Evolutionary conservation across 1,140 invertebrate genomes (phyloP), one percentile per base, ranked within the genome.

Genomic region (Dufourea novaeangliae): DNA sequence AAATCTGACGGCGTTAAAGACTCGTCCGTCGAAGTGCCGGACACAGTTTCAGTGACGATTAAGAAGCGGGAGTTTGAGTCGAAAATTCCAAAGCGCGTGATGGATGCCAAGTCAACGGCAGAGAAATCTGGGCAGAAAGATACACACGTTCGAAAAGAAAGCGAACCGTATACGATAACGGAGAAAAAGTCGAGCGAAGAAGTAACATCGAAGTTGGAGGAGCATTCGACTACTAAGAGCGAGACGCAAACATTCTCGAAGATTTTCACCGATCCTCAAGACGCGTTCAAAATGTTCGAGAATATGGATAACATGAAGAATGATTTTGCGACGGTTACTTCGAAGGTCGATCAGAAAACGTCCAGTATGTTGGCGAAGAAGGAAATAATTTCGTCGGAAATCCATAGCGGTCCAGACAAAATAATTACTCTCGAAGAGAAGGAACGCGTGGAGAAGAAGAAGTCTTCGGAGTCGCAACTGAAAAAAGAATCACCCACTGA

Each of bases 61-160:
- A 86, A 77, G n/a, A 88, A 90, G 57, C 78, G 80, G 11, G 90
- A 90, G 72, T 89, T 86, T 27, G 89, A 91, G 56, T 91, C 89
- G 6, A 86, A 88, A 29, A 91, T 91, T 64, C 90, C 90, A 0
- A 91, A 91, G 72, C 76, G 80, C 1, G 83, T 89, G 11, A 7
- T 41, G 0, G 86, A 88, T 2, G 66, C 52, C 0, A 22, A 59
- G 11, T 0, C 64, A 0, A 20, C 66, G 0, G 56, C 71, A 0
- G 75, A 79, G 3, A 88, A 83, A 50, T 62, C 64, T 32, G 29
- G 54, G 2, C 82, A 74, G 4, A 88, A 83, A 29, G 86, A 87
- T 1, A 14, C 25, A 7, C 52, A 63, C 0, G 37, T 64, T 4
- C 74, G 41, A 22, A 87, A 85, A 25, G 83, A 86, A 17, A 63